Base-by-base conservation (phyloP, 30 jellyfish, hydroid and myxozoan genomes). In the Phacellophora camtschatica region DNA sequence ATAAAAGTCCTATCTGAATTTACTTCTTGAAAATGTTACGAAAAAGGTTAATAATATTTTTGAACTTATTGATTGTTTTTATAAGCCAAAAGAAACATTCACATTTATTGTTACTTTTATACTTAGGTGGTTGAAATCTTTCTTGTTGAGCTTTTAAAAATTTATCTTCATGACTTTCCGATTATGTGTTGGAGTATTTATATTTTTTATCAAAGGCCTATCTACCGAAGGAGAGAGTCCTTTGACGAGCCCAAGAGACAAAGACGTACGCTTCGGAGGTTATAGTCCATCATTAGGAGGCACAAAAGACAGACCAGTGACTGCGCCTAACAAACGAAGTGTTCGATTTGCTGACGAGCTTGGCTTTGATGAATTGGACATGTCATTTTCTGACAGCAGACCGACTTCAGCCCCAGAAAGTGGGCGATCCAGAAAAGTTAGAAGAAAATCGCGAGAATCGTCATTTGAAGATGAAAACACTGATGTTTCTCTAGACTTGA, bases 281-380 rank as follows among this genome's bases (percentile, higher is more conserved):
- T 90, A 90, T 87, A 84, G 95, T 58, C 98, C 98, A 3, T 83
- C 98, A 4, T 88, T 80, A 2, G 95, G 96, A n/a, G 82, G 82
- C 10, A 16, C 85, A 11, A 71, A 61, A 30, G 90, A 84, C 9
- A 82, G 96, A 5, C 94, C 94, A 11, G 77, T 90, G 4, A 75
- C 94, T 27, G 91, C 98, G 36, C 92, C 98, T 12, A 68, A 34
- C 23, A 68, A 35, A 39, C 71, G 98, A 51, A 83, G 96, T 66
- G 98, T 90, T 33, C 90, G 98, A 33, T 90, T 90, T 71, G 98
- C 98, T 12, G 94, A 84, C 34, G 98, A 90, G 37, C 94, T 90
- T 1, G 98, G 98, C 20, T 71, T 88, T 23, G 97, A 80, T 37
- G 82, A 83, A n/a, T 58, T 82, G 29, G 98, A 84, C 61, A 22